Conservation (phyloP, 2,888 invertebrate genomes). For the Idaea dimidiata region DNA sequence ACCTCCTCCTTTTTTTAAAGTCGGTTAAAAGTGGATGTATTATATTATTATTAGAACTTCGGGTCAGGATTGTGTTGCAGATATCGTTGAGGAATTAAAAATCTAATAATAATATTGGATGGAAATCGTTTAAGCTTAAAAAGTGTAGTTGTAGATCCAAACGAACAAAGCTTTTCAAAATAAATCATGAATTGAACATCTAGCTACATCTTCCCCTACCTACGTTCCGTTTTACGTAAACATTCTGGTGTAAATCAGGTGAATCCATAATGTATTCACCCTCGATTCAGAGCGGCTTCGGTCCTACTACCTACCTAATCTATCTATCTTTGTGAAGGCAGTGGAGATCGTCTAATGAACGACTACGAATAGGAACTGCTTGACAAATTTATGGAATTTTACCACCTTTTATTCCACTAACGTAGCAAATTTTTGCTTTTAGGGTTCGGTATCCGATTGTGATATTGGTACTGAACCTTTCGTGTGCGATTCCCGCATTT, state of each 20-base stretch:
- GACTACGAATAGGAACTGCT: not conserved
- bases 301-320: not conserved
- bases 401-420: not conserved
- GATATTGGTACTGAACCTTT: too few species aligned
- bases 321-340: not conserved
- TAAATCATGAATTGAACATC: not conserved
- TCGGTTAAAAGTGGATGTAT: too few species aligned
- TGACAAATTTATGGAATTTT: not conserved
- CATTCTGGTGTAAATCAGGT: not conserved
- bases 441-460: too few species aligned
- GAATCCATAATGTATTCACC: not conserved
- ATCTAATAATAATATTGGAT: too few species aligned
- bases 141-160: not conserved
- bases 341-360: not conserved
- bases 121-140: too few species aligned
- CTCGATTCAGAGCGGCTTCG: not conserved
- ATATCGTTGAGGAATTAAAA: too few species aligned
- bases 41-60: too few species aligned
- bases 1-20: too few species aligned
- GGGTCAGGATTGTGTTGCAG: too few species aligned
- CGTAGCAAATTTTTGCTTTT: not conserved
- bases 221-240: not conserved
- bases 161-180: not conserved
- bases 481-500: too few species aligned
- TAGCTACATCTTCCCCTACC: not conserved